Evolutionary conservation across 2,888 invertebrate species (phyloP).

Genomic region (Eupithecia insigniata): DNA sequence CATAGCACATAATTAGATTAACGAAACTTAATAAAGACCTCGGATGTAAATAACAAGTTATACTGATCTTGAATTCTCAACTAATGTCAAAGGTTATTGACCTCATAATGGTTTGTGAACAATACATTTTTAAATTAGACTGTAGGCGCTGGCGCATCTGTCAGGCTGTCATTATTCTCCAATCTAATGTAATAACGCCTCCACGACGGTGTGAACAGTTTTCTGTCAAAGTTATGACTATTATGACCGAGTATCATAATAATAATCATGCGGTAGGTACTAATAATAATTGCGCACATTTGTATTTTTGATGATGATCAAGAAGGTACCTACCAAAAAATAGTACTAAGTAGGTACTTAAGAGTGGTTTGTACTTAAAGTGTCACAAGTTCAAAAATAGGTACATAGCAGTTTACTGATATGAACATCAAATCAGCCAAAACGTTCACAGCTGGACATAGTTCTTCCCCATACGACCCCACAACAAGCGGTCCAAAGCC

Average conservation of each 20-base stretch:
- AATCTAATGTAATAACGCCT: slow-evolving; percentile 72
- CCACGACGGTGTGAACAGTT: slow-evolving; percentile 52
- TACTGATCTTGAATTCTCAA: slow-evolving; percentile 50
- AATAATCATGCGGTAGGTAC: slow-evolving; percentile 49
- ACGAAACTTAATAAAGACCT: background rate
- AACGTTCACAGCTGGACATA: too few relatives aligned
- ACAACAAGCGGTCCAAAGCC: too few relatives aligned
- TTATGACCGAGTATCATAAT: slow-evolving; percentile 47
- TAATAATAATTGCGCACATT: slow-evolving; percentile 41
- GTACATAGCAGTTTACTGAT: background rate
- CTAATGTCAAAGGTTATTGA: slow-evolving; percentile 61
- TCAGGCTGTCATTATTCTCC: slow-evolving; percentile 64
- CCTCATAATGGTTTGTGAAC: slow-evolving; percentile 48
- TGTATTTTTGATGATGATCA: slow-evolving; percentile 40
- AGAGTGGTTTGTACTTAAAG: background rate
- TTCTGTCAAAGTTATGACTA: slow-evolving; percentile 56
- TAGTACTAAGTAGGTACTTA: background rate
- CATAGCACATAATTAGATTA: background rate
- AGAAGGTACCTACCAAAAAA: background rate
- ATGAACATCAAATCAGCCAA: too few relatives aligned
- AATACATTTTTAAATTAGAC: slow-evolving; percentile 53
- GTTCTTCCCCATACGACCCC: too few relatives aligned
- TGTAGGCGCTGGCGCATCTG: slow-evolving; percentile 57
- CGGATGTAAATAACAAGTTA: slow-evolving; percentile 8
- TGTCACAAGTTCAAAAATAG: background rate